Conservation (phyloP, 2,113 vertebrate species). For the Pao palembangensis region DNA sequence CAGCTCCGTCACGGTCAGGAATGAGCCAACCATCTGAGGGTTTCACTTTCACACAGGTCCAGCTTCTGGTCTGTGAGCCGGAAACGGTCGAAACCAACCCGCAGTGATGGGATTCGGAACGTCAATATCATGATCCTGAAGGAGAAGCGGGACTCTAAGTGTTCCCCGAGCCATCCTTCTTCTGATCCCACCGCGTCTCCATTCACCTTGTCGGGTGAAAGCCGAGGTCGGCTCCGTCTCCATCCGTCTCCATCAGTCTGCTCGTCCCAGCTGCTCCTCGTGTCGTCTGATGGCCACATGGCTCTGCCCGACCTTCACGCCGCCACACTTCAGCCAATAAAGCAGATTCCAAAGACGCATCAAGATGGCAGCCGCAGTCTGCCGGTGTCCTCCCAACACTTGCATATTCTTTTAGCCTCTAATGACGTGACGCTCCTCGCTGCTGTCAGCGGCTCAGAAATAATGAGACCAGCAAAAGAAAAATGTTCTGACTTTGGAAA, state of each 20-base stretch:
- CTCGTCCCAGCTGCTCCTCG: constrained; percentile 44
- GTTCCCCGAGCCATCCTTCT: no score
- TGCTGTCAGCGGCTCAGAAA: not conserved
- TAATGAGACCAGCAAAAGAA: constrained; percentile 1
- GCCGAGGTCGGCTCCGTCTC: constrained; percentile 54
- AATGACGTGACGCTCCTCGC: not conserved
- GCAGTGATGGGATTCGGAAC: not conserved
- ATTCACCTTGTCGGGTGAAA: constrained; percentile 38
- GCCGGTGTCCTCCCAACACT: not conserved
- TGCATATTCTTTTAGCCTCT: not conserved
- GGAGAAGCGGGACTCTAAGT: not conserved
- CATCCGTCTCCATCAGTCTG: constrained; percentile 44
- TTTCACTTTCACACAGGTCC: no score
- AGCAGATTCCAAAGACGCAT: constrained; percentile 24
- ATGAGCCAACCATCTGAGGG: not conserved
- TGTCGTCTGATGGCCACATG: constrained; percentile 47
- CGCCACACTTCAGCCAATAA: constrained; percentile 40
- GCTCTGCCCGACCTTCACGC: constrained; percentile 46
- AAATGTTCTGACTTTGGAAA: not conserved
- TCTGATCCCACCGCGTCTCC: constrained; percentile 14
- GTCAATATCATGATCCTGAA: not conserved
- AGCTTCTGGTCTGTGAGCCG: no score
- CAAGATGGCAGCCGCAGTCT: constrained; percentile 10
- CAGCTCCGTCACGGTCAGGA: not conserved
- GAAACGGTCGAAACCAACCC: no score